Conservation (phyloP, 2,888 invertebrate genomes). For the Neelides folsomi region DNA sequence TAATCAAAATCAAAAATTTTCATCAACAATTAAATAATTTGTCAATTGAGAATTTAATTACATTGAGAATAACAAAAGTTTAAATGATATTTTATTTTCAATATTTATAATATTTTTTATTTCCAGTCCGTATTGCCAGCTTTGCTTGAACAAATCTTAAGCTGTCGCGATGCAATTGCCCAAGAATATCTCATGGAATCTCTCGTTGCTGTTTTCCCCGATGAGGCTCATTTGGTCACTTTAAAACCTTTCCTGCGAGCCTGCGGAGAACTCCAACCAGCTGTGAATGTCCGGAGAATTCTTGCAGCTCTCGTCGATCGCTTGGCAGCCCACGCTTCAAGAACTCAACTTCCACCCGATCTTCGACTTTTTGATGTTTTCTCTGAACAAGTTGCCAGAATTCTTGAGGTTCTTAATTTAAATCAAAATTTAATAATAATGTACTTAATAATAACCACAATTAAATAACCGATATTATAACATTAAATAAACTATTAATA, state of each 20-base stretch:
- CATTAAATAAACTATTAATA: too few species aligned
- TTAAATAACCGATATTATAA: too few species aligned
- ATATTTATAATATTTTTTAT: slow-evolving; percentile 1
- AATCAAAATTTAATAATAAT: neutral
- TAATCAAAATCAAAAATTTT: neutral
- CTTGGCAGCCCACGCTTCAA: slow-evolving; percentile 68
- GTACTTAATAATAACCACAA: too few species aligned
- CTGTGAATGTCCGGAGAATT: slow-evolving; percentile 95
- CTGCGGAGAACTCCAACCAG: slow-evolving; percentile 87
- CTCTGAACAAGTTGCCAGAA: slow-evolving; percentile 89
- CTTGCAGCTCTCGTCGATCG: slow-evolving; percentile 92
- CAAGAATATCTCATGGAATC: slow-evolving; percentile 99
- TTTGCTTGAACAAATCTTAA: slow-evolving; percentile 94
- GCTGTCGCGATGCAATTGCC: slow-evolving; percentile 93
- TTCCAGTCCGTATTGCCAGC: slow-evolving; percentile 73
- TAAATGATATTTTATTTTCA: too few species aligned
- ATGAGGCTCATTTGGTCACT: slow-evolving; percentile 95
- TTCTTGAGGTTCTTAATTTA: slow-evolving; percentile 57
- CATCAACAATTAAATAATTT: too few species aligned
- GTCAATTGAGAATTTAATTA: too few species aligned
- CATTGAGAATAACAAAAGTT: too few species aligned
- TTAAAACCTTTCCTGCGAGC: slow-evolving; percentile 89
- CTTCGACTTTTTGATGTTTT: slow-evolving; percentile 96
- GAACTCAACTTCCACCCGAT: slow-evolving; percentile 63
- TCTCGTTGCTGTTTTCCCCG: slow-evolving; percentile 96